A percentile compares a stretch with the other conserved stretches of the same genome.
These are phyloP conservation scores for Vidua chalybeata DNA, from an alignment of 2,113 vertebrate species.

Conservation along the genomic window DNA sequence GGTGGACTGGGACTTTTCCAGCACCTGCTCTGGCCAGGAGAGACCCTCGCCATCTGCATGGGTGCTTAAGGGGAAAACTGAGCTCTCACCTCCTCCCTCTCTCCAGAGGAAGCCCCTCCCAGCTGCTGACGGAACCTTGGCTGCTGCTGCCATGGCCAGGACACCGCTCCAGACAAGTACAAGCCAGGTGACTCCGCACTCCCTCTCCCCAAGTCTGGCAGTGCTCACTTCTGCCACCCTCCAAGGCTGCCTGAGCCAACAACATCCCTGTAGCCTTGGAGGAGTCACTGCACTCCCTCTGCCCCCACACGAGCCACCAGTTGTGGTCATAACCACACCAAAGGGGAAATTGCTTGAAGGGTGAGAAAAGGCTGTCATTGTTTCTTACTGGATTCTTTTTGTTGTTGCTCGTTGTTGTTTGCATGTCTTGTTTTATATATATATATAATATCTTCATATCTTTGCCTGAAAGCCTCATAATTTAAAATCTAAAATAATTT, in stretches of 20 bases:
- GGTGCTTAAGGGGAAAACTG: background rate
- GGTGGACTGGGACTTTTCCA: background rate
- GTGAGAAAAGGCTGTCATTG: fast-evolving
- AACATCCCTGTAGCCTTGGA: fast-evolving
- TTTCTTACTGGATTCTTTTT: too few relatives aligned
- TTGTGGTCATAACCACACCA: fast-evolving
- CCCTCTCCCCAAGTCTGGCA: fast-evolving
- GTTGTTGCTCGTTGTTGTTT: background rate
- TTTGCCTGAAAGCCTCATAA: background rate
- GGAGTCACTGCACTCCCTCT: background rate
- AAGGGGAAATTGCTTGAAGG: background rate
- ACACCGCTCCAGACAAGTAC: fast-evolving
- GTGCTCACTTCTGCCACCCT: fast-evolving
- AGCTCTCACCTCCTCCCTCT: too few relatives aligned
- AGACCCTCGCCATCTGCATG: fast-evolving
- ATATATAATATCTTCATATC: background rate
- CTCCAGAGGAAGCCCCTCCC: fast-evolving
- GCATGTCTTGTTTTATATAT: too few relatives aligned
- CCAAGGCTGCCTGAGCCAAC: background rate
- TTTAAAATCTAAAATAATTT: background rate
- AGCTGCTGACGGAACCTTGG: too few relatives aligned
- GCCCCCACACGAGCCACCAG: fast-evolving
- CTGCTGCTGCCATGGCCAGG: background rate
- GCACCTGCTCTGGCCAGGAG: fast-evolving
- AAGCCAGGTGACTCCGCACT: too few relatives aligned